A percentile compares a stretch with the other conserved stretches of the same genome.
Conservation (phyloP, 1,140 invertebrate species). For the Goniozus legneri region DNA sequence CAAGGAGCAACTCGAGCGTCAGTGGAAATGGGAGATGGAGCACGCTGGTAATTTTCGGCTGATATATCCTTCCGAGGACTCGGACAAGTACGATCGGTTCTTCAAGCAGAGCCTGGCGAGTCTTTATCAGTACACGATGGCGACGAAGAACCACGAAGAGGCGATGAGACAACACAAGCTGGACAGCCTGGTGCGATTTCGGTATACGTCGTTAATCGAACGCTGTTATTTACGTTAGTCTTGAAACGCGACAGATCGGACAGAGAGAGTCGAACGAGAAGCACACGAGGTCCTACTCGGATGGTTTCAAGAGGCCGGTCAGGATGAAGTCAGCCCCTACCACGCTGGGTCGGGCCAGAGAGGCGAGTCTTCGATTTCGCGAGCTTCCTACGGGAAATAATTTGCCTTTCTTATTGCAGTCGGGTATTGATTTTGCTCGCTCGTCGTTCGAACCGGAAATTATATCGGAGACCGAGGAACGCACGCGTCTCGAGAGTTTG, state of each 20-base stretch:
- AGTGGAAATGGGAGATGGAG: conserved; percentile 72
- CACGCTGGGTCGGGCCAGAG: too few relatives aligned
- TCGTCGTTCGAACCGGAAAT: conserved; percentile 62
- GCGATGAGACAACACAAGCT: conserved; percentile 61
- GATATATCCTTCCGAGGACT: conserved; percentile 35
- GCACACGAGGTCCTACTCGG: too few relatives aligned
- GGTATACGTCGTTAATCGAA: background rate
- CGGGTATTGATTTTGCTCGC: too few relatives aligned
- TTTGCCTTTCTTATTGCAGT: too few relatives aligned
- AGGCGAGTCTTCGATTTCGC: too few relatives aligned
- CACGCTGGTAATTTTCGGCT: conserved; percentile 63
- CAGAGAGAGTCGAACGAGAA: too few relatives aligned
- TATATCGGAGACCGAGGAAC: conserved; percentile 64
- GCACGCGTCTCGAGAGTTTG: conserved; percentile 57
- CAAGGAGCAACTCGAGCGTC: conserved; percentile 45
- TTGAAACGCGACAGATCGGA: too few relatives aligned
- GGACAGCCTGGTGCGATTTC: conserved; percentile 61
- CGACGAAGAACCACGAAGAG: conserved; percentile 70
- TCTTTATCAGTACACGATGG: conserved; percentile 74
- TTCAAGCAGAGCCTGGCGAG: conserved; percentile 71
- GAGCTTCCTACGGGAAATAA: too few relatives aligned
- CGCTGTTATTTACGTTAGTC: background rate
- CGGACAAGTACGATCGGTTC: conserved; percentile 65
- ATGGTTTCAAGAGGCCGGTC: too few relatives aligned
- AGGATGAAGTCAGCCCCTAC: too few relatives aligned